Base-by-base conservation (phyloP, 2,797 vertebrate species). In the Heteromormyrus szaboi region DNA sequence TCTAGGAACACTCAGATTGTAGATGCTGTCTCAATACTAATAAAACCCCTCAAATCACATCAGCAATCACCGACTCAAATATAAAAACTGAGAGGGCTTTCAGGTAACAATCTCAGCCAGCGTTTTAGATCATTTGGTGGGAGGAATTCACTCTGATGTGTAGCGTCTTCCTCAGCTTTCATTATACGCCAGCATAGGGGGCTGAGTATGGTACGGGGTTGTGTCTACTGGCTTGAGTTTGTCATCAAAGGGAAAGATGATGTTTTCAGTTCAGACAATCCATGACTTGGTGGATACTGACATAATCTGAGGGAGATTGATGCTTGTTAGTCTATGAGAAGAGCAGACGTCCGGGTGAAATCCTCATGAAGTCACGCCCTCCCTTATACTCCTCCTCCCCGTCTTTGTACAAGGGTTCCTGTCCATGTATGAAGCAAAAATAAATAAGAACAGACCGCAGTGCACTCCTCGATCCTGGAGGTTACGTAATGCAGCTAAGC, bases 401-500 rank as follows among this genome's bases (percentile, higher is more conserved):
- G 25, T 76, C 4, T 12, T 51, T 51, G 46, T 29, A 25, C 4
- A 51, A 22, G n/a, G 48, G 81, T 85, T n/a, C 17, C 41, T 25
- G 46, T 48, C 46, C 44, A 22, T 25, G 44, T 11, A 25, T 46
- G 81, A 81, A 81, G 41, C n/a, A 83, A 25, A 81, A 81, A 56
- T n/a, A 48, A 44, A 83, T 37, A 29, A 51, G 46, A 12, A 5
- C 46, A n/a, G 19, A 90, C 91, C 92, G 93, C 93, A 90, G 90
- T 92, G 92, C 90, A 91, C 92, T 94, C 93, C 94, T 94, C 94
- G 93, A 95, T 95, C 95, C 94, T 89, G 41, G 89, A 90, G 93
- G 93, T 95, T 95, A 95, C 93, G 93, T 95, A 95, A 95, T 93
- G 95, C 95, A 95, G 95, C 95, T 95, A 96, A 95, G 93, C 93